Evolutionary conservation across 2,888 invertebrate species (phyloP), one percentile per base, ranked within the genome.

Genomic region (Scaeva pyrastri): DNA sequence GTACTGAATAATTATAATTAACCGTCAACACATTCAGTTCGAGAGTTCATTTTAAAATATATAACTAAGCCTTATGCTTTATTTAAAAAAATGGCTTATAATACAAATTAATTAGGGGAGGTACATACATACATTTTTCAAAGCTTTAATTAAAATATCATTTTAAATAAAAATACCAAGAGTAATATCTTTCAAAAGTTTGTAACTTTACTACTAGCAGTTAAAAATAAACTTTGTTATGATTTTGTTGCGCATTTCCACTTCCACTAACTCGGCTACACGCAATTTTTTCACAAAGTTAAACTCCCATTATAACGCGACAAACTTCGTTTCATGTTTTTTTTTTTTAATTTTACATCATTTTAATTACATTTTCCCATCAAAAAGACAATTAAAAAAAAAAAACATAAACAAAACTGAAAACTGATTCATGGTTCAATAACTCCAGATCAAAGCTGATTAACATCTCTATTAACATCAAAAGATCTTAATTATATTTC

Each of bases 391-490:
- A 60, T 21, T 21, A 19, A 8, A 48, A 58, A 58, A 58, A 58
- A 19, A 14, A 12, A 0, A 56, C 19, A 36, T 11, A 39, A 58
- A 39, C 39, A 36, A 14, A n/a, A n/a, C n/a, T n/a, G n/a, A n/a
- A 58, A 19, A 66, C 19, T 68, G 36, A 68, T 68, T 68, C 52
- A 68, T 21, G 68, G 39, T 68, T 68, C 68, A 68, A 50, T 52
- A 52, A 68, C 68, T 52, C 39, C 52, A 12, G 12, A 23, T 10
- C 36, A 52, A 6, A 36, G n/a, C 68, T 52, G 21, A 68, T 52
- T 68, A 41, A 21, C 39, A 66, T 66, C 66, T 26, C 48, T 41
- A 12, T 31, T 26, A 21, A 21, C 39, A 58, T 58, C 19, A 14
- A 41, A 6, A 60, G 39, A 60, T 19, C 36, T 36, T 21, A 3